These are phyloP conservation scores for Saccostrea glomerata DNA, from an alignment of 1,140 invertebrate genomes.

Conservation along the genomic window DNA sequence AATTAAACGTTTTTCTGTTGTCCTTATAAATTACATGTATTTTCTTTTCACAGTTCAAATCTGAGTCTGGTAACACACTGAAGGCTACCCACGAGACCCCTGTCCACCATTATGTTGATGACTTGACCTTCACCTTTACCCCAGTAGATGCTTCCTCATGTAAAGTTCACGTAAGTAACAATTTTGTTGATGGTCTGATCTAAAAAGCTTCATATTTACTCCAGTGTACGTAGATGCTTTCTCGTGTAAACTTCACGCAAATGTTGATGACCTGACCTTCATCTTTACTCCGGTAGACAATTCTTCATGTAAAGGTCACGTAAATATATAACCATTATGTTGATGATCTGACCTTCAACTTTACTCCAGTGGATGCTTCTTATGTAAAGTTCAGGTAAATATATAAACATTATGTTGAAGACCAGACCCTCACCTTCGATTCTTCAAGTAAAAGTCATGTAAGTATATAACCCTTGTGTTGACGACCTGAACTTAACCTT, in stretches of 20 bases:
- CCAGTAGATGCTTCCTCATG: constrained; percentile 62
- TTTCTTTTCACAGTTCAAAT: background rate
- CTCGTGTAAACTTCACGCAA: no score
- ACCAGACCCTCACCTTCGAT: no score
- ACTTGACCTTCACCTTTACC: constrained; percentile 77
- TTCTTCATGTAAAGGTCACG: constrained; percentile 75
- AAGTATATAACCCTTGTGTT: constrained; percentile 76
- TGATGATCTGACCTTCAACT: no score
- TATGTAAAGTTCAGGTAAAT: no score
- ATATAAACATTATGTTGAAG: no score
- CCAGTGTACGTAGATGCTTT: no score
- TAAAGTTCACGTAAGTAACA: constrained; percentile 73
- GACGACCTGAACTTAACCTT: constrained; percentile 79
- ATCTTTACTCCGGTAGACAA: constrained; percentile 65
- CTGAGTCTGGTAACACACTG: constrained; percentile 50
- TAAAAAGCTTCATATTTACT: no score
- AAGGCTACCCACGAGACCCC: constrained; percentile 79
- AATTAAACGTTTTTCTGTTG: no score
- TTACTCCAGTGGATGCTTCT: no score
- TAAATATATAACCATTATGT: constrained; percentile 56
- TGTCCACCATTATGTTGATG: constrained; percentile 77
- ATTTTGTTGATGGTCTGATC: background rate
- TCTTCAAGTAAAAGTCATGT: no score
- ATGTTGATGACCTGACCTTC: constrained; percentile 79
- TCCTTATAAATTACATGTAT: background rate